A percentile compares a stretch with the other conserved stretches of the same genome.
These are phyloP conservation scores for Bactericera cockerelli DNA, from an alignment of 1,140 invertebrate genomes.

Conservation along the genomic window DNA sequence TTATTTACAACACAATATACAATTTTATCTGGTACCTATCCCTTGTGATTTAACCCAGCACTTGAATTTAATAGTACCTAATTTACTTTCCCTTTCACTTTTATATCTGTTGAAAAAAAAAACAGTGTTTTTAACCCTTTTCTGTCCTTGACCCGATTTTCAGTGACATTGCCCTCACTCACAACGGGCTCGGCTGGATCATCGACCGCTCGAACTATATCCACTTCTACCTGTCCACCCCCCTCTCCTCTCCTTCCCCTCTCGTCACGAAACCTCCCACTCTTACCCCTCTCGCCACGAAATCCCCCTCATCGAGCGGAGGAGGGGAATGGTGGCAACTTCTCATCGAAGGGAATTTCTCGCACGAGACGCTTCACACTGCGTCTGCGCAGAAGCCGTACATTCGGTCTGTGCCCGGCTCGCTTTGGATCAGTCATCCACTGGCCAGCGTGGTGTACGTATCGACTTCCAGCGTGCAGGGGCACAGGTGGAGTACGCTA, in stretches of 20 bases:
- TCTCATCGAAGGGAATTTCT: neutral
- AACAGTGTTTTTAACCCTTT: too few relatives aligned
- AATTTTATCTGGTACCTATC: too few relatives aligned
- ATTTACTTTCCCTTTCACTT: too few relatives aligned
- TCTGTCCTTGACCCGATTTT: too few relatives aligned
- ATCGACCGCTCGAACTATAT: constrained; percentile 31
- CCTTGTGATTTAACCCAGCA: too few relatives aligned
- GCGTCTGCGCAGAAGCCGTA: neutral
- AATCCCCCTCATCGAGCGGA: too few relatives aligned
- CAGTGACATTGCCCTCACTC: constrained; percentile 28
- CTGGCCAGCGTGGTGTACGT: neutral
- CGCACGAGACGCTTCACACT: neutral
- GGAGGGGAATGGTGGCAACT: constrained; percentile 4
- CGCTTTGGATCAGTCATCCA: neutral
- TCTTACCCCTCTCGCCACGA: too few relatives aligned
- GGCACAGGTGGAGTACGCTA: neutral
- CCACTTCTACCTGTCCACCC: constrained; percentile 19
- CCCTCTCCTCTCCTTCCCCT: too few relatives aligned
- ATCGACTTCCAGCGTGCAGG: neutral
- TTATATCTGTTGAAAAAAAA: too few relatives aligned
- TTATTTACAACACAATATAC: too few relatives aligned
- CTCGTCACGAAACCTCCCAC: too few relatives aligned
- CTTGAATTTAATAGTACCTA: too few relatives aligned
- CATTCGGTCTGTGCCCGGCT: neutral
- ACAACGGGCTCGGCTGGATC: constrained; percentile 33